Evolutionary conservation across 2,113 vertebrate species (phyloP), one percentile per base, ranked within the genome.

Genomic region (Craseonycteris thonglongyai): DNA sequence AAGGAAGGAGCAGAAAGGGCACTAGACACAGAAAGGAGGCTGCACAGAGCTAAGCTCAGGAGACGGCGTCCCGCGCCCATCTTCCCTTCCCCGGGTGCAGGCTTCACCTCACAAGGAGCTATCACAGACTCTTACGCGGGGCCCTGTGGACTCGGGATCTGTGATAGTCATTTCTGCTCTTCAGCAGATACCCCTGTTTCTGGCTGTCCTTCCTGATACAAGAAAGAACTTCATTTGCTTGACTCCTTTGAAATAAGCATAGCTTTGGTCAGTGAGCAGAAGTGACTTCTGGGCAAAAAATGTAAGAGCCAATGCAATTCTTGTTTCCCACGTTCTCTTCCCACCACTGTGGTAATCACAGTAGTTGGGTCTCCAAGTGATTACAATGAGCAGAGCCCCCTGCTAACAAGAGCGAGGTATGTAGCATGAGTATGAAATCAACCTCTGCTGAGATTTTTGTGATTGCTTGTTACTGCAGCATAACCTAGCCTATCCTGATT

Each of bases 21-120:
- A 2, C 0, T n/a, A 54, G 4, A n/a, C 30, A 0, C 3, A 15
- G 38, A 35, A 8, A 28, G 47, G 42, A 45, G 1, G 33, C 3
- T 35, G 5, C 5, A 5, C 2, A 54, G 22, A 38, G 24, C 35
- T 12, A 21, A 22, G 30, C 56, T 61, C 8, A 18, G 19, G 21
- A 88, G 26, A 9, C 42, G 13, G 7, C 3, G 9, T 7, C 42
- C 30, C 2, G 5, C 12, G 7, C 3, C 21, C 24, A 18, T 3
- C 9, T 12, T 63, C 45, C 47, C 54, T 42, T 12, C 74, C 42
- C 33, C 33, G 11, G 30, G 35, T 19, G 24, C 6, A 38, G 30
- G 10, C 68, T 89, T 79, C 38, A 33, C 35, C 74, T 21, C 28
- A 24, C 22, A 0, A 5, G 18, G 33, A 72, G 15, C 3, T 13